Conservation (phyloP, 2,888 invertebrate genomes). For the Lumbricus terrestris region DNA sequence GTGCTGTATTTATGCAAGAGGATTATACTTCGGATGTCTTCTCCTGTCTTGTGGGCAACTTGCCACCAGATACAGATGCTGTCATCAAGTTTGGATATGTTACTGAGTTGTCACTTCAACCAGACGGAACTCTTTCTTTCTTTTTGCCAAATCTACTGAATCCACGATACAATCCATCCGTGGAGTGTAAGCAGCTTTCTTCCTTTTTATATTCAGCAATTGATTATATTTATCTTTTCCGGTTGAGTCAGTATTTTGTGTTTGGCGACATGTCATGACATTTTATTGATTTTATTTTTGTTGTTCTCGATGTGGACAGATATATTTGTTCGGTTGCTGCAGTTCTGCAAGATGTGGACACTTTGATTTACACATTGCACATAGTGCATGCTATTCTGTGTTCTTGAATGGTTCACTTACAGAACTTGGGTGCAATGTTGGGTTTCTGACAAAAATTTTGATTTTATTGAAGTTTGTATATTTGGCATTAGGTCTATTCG, state of each 20-base stretch:
- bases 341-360: too few relatives aligned
- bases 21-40: conserved; percentile 43
- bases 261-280: not conserved
- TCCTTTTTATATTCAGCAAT: not conserved
- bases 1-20: conserved; percentile 44
- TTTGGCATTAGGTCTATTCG: too few relatives aligned
- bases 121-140: conserved; percentile 31
- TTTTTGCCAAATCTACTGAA: conserved; percentile 25
- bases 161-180: conserved; percentile 28
- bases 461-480: too few relatives aligned
- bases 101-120: conserved; percentile 41
- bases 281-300: not conserved
- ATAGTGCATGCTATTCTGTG: too few relatives aligned
- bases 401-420: too few relatives aligned
- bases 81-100: conserved; percentile 42
- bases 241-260: not conserved
- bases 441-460: too few relatives aligned
- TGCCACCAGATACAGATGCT: conserved; percentile 41
- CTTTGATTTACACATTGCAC: too few relatives aligned
- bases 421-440: too few relatives aligned
- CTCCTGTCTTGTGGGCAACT: conserved; percentile 44
- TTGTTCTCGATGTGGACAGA: not conserved
- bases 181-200: not conserved
- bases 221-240: not conserved
- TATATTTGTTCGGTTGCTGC: too few relatives aligned